phyloP scores from a whole-genome alignment of 1,140 invertebrate species.

The Procambarus clarkii region DNA sequence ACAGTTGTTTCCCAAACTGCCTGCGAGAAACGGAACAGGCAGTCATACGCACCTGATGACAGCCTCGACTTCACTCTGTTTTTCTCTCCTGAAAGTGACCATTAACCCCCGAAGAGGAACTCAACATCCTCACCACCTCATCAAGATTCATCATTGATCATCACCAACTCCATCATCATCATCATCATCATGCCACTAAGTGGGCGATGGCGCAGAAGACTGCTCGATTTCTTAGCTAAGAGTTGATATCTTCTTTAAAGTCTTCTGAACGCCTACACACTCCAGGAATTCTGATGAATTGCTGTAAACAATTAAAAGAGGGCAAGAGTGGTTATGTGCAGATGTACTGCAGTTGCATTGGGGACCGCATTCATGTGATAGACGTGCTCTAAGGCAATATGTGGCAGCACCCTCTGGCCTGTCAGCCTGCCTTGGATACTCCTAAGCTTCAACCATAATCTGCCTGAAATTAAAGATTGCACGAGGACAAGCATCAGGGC shows the following conservation, averaged over 20 bases:
- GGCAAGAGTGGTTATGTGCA: constrained; percentile 44
- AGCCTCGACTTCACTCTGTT: constrained; percentile 43
- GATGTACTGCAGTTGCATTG: constrained; percentile 41
- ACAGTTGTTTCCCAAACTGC: constrained; percentile 20
- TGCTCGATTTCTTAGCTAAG: constrained; percentile 18
- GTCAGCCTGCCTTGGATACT: constrained; percentile 54
- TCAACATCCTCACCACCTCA: constrained; percentile 43
- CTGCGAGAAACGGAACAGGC: constrained; percentile 16
- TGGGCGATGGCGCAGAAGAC: constrained; percentile 23
- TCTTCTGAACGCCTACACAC: constrained; percentile 13
- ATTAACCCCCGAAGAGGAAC: constrained; percentile 54
- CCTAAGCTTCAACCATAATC: constrained; percentile 41
- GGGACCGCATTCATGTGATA: constrained; percentile 10
- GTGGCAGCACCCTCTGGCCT: constrained; percentile 37
- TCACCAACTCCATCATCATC: constrained; percentile 53
- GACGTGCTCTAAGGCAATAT: constrained; percentile 17
- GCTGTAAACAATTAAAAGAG: constrained; percentile 58
- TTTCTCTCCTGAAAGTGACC: constrained; percentile 61
- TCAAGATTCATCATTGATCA: constrained; percentile 26
- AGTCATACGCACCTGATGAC: constrained; percentile 45
- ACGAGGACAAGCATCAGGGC: constrained; percentile 50
- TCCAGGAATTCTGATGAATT: constrained; percentile 29
- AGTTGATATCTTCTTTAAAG: constrained; percentile 23
- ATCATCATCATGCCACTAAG: constrained; percentile 40
- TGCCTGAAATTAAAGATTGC: constrained; percentile 60